Percentiles rank a stretch among this genome's conserved stretches.
phyloP scores from a whole-genome alignment of 2,888 invertebrate species.

The Monochamus alternatus region DNA sequence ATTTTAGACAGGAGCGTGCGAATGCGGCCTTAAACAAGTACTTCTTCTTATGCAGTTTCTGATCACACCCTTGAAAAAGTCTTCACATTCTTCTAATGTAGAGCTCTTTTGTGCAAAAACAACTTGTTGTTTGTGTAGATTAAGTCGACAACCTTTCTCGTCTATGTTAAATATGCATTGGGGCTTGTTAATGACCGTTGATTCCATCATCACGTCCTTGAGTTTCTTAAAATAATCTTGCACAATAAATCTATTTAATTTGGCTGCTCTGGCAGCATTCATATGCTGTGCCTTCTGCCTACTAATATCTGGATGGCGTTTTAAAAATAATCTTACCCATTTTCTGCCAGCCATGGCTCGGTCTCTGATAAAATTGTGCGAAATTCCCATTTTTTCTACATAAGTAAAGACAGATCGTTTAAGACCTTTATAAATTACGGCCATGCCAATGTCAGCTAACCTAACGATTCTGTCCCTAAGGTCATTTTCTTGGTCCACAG shows the following conservation, averaged over 20 bases:
- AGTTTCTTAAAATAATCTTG: no score
- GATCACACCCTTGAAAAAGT: constrained; percentile 29
- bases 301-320: no score
- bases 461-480: constrained; percentile 23
- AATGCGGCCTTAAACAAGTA: constrained; percentile 1
- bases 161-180: background rate
- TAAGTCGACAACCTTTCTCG: no score
- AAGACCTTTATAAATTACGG: constrained; percentile 22
- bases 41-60: constrained; percentile 14
- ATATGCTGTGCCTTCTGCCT: no score
- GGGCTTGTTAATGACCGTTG: no score
- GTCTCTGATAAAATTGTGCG: no score
- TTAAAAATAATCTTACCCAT: no score
- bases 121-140: background rate
- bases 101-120: background rate
- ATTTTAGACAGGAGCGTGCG: no score
- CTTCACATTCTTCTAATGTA: constrained; percentile 27
- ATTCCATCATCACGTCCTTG: no score
- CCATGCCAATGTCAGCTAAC: constrained; percentile 23
- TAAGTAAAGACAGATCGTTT: constrained; percentile 20
- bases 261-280: no score
- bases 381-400: background rate
- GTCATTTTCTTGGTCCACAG: constrained; percentile 30
- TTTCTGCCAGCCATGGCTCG: no score
- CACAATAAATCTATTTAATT: no score